Percentiles rank a stretch among this genome's conserved stretches.
Conservation (phyloP, 2,797 vertebrate genomes). For the Heliangelus exortis region DNA sequence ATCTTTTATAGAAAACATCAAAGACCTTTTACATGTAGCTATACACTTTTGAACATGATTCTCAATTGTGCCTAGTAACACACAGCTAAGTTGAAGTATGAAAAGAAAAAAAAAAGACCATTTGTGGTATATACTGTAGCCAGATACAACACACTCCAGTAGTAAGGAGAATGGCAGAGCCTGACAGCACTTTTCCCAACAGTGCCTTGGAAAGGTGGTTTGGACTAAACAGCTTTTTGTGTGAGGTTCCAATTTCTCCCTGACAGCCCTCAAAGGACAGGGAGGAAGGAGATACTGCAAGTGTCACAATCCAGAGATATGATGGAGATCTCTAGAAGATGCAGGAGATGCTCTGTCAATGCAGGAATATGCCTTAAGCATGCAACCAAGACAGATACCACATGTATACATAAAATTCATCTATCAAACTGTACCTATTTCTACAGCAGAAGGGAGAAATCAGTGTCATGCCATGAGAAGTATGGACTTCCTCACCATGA, state of each 20-base stretch:
- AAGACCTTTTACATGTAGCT: background rate
- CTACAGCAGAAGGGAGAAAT: background rate
- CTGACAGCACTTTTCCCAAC: background rate
- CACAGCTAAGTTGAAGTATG: background rate
- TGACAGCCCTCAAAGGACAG: background rate
- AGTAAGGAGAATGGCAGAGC: background rate
- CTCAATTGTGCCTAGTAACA: rapidly evolving
- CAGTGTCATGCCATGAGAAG: background rate
- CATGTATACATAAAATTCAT: background rate
- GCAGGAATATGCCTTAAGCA: background rate
- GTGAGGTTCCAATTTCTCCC: background rate
- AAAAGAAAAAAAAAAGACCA: background rate
- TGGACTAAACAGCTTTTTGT: background rate
- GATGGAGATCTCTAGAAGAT: background rate
- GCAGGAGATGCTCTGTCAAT: background rate
- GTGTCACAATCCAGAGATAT: background rate
- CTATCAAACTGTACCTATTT: background rate
- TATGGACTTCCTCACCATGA: background rate
- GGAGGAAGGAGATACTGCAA: background rate
- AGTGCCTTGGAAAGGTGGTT: background rate
- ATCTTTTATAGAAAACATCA: background rate
- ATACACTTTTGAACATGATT: background rate
- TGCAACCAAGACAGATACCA: background rate
- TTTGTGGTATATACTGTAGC: background rate
- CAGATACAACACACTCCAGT: background rate